Conservation (phyloP, 2,113 vertebrate species). For the Amia ocellicauda region DNA sequence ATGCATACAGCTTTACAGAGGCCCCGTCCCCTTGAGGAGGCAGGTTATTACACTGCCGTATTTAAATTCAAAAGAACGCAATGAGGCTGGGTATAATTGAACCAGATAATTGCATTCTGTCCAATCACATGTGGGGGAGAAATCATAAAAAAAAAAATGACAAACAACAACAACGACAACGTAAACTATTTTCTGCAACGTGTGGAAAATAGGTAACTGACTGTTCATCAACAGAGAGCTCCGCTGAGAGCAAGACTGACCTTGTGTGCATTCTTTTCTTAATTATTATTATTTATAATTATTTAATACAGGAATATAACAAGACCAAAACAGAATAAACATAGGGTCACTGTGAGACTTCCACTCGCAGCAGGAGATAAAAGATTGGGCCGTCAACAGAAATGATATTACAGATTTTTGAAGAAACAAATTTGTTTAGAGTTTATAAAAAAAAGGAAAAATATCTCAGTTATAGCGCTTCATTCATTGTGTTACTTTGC, state of each 20-base stretch:
- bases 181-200: slow-evolving; percentile 18
- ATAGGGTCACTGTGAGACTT: background rate
- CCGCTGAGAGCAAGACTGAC: slow-evolving; percentile 18
- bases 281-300: slow-evolving; percentile 21
- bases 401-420: background rate
- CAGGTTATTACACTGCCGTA: slow-evolving; percentile 24
- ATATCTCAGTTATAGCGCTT: slow-evolving; percentile 46
- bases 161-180: slow-evolving; percentile 1
- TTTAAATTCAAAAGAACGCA: slow-evolving; percentile 18
- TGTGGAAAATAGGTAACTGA: slow-evolving; percentile 18
- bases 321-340: background rate
- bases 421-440: background rate
- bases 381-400: background rate
- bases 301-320: slow-evolving; percentile 5
- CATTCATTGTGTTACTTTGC: slow-evolving; percentile 67
- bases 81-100: slow-evolving; percentile 15
- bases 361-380: background rate
- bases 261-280: slow-evolving; percentile 12
- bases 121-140: slow-evolving; percentile 15
- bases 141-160: background rate
- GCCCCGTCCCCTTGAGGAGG: slow-evolving; percentile 4
- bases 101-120: slow-evolving; percentile 24
- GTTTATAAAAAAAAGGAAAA: slow-evolving; percentile 33
- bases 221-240: background rate
- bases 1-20: slow-evolving; percentile 2